Percentiles rank a stretch among this genome's conserved stretches.
phyloP scores from a whole-genome alignment of 2,113 vertebrate species.

The Ardeotis arabs region DNA sequence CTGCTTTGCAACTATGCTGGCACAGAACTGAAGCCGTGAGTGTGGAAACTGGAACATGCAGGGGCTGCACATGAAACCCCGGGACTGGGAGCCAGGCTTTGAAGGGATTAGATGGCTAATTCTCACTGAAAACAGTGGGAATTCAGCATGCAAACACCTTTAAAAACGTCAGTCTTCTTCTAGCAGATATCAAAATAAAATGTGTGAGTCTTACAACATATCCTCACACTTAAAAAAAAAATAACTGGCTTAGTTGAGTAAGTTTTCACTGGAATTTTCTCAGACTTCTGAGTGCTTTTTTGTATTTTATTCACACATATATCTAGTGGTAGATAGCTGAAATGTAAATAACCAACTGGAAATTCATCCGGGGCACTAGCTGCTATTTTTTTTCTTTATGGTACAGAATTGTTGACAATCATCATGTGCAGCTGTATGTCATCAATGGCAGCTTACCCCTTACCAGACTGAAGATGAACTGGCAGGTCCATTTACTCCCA shows the following conservation, averaged over 20 bases:
- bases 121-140: background rate
- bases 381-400: background rate
- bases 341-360: conserved; percentile 3
- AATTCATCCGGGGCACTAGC: background rate
- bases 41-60: accelerated
- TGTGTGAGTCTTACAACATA: background rate
- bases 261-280: background rate
- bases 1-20: background rate
- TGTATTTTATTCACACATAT: background rate
- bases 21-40: background rate
- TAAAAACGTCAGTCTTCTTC: background rate
- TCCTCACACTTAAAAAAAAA: background rate
- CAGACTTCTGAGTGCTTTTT: background rate
- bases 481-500: background rate
- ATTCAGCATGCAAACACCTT: background rate
- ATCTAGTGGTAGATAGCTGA: background rate
- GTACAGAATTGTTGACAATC: background rate
- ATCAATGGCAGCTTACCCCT: background rate
- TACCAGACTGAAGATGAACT: background rate
- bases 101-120: background rate
- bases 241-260: background rate
- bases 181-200: background rate
- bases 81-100: background rate
- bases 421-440: background rate
- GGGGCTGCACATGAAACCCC: background rate